Percentiles rank a stretch among this genome's conserved stretches.
Conservation (phyloP, 1,140 invertebrate species). For the Scaptomyza graminum region DNA sequence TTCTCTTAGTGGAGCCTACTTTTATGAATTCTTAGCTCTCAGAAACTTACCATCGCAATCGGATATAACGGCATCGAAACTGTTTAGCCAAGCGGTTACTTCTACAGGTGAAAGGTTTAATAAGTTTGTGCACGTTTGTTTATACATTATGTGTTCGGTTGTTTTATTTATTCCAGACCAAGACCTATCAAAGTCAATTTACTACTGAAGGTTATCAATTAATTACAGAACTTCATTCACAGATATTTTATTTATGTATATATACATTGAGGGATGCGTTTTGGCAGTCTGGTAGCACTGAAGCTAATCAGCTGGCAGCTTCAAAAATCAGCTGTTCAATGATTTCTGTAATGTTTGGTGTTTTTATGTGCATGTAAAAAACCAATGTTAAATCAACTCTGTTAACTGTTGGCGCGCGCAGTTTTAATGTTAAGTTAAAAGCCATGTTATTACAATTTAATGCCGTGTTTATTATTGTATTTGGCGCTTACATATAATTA, state of each 20-base stretch:
- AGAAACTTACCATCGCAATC: constrained; percentile 91
- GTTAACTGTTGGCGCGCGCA: background rate
- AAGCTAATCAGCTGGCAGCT: constrained; percentile 11
- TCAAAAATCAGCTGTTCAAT: constrained; percentile 16
- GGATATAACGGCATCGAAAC: constrained; percentile 91
- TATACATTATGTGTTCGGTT: constrained; percentile 53
- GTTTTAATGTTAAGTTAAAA: constrained; percentile 11
- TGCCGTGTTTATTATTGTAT: constrained; percentile 69
- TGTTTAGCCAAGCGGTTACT: constrained; percentile 87
- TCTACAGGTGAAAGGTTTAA: constrained; percentile 84
- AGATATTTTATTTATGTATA: constrained; percentile 52
- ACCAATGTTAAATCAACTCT: background rate
- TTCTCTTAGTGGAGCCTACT: background rate
- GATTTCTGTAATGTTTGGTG: constrained; percentile 15
- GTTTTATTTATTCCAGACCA: background rate
- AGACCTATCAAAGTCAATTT: constrained; percentile 6
- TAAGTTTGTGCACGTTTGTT: constrained; percentile 76
- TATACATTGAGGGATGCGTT: constrained; percentile 18
- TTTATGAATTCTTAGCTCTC: constrained; percentile 14
- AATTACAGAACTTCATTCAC: constrained; percentile 50
- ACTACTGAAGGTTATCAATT: constrained; percentile 30
- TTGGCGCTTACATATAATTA: constrained; percentile 68
- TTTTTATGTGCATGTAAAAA: constrained; percentile 22
- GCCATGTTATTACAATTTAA: constrained; percentile 35
- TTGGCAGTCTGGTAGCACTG: constrained; percentile 21